Conservation (phyloP, 2,113 vertebrate species). For the Egretta garzetta region DNA sequence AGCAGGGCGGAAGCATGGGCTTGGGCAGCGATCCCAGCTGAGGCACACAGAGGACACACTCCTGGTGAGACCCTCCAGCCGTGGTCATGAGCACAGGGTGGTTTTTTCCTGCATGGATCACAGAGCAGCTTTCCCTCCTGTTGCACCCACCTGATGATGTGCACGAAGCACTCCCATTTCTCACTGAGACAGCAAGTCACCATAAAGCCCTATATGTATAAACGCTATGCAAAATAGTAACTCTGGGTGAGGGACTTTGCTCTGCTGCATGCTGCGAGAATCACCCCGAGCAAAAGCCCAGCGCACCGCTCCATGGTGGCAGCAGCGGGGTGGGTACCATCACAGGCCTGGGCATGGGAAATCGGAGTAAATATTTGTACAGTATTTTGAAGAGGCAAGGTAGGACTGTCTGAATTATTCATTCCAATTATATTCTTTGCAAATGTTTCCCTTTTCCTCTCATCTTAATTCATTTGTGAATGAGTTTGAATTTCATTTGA, state of each 20-base stretch:
- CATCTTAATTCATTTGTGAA: constrained; percentile 51
- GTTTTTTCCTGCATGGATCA: background rate
- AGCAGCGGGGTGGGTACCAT: background rate
- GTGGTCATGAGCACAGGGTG: background rate
- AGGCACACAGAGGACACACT: background rate
- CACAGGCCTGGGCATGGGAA: background rate
- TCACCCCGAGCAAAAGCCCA: background rate
- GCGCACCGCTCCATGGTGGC: background rate
- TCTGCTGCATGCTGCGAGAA: background rate
- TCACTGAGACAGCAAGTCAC: background rate
- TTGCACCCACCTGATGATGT: background rate
- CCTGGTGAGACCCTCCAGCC: background rate
- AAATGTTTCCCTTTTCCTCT: constrained; percentile 27
- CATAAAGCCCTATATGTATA: background rate
- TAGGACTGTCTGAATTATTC: constrained; percentile 2
- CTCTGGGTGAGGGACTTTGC: background rate
- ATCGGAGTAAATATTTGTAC: background rate
- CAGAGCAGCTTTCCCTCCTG: background rate
- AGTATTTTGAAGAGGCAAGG: background rate
- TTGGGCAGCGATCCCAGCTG: background rate
- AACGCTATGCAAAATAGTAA: background rate
- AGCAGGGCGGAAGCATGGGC: background rate
- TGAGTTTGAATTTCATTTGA: constrained; percentile 27
- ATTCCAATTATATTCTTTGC: constrained; percentile 2
- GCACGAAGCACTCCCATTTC: fast-evolving